Evolutionary conservation across 2,113 vertebrate species (phyloP), one percentile per base, ranked within the genome.

Genomic region (cattle (Bos taurus)): DNA sequence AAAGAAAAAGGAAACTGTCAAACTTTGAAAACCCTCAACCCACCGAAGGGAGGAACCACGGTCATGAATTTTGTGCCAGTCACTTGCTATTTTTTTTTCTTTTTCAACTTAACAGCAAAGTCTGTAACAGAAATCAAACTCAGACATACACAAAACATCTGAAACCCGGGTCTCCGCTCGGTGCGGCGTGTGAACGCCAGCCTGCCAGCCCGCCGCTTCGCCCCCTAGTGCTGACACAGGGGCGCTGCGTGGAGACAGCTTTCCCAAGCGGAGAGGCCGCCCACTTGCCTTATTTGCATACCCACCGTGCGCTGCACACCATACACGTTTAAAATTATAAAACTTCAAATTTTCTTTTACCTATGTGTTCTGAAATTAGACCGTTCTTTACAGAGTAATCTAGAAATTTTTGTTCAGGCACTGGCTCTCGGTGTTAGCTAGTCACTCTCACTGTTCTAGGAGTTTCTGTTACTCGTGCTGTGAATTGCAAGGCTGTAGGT

Each of bases 401-500:
- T 19, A 4, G 5, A 33, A 43, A 10, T 3, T 48, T 50, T 91
- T 71, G 6, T 3, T 59, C 1, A 21, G 0, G 0, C 14, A 6
- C 0, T 54, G 2, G 5, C 0, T 12, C 5, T 59, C 26, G 12
- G 0, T 0, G 0, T 2, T 25, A 12, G 0, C 0, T 23, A 48
- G 33, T 1, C 43, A 94, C 97, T 93, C 33, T 95, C 74, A 90
- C 0, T 52, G 16, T 0, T 0, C 0, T 36, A 88, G 91, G 77
- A 56, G 40, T 77, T 40, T 1, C 0, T 28, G 30, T 77, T 46
- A 12, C 30, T 0, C 0, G 33, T 77, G 46, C 0, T 0, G 1
- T 40, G 50, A 12, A 0, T 33, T 9, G 6, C 0, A 0, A 0
- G 0, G 0, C 0, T 0, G 0, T 0, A 0, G 0, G 0, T 0